Base-by-base conservation (phyloP, 2,888 invertebrate species). In the Antheraea yamamai region DNA sequence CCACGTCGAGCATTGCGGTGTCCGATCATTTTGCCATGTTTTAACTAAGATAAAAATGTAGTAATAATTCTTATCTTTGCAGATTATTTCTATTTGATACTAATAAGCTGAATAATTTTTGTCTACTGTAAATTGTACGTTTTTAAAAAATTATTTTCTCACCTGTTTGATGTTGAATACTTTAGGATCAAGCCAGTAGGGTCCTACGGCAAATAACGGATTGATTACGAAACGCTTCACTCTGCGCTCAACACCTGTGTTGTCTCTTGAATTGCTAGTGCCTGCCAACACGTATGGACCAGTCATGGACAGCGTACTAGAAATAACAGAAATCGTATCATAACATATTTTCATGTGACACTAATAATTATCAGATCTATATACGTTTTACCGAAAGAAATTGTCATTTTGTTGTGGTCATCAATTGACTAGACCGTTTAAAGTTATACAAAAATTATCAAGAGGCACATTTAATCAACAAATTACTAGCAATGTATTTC, bases 141-240 rank as follows among this genome's bases (percentile, higher is more conserved):
- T n/a, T n/a, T n/a, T n/a, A n/a, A n/a, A n/a, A 26, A 64, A 14
- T 26, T 2, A 26, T 64, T 64, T n/a, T 23, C 61, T n/a, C 20
- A 75, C 92, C 89, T 92, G 92, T 80, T 89, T 89, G 66, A 92
- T 79, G 66, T 86, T 79, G 78, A 81, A 93, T 4, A 82, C 81
- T 4, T 83, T 75, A 0, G 91, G 88, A 77, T 92, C 82, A 10
- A 94, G 85, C 94, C 94, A 95, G 85, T 94, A 95, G 18, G 94
- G 94, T 2, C 94, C 94, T 39, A 95, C 94, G 20, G 87, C 77
- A 85, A 95, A 95, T 8, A 88, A 88, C 2, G 94, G 94, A 76
- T 95, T 94, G 30, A 94, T 84, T 79, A 91, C 77, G 8, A 91
- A 86, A 72, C 88, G 85, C 84, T 94, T 93, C 55, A 93, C 92